A percentile compares a stretch with the other conserved stretches of the same genome.
Conservation (phyloP, 2,888 invertebrate genomes). For the Lucinisca nassula region DNA sequence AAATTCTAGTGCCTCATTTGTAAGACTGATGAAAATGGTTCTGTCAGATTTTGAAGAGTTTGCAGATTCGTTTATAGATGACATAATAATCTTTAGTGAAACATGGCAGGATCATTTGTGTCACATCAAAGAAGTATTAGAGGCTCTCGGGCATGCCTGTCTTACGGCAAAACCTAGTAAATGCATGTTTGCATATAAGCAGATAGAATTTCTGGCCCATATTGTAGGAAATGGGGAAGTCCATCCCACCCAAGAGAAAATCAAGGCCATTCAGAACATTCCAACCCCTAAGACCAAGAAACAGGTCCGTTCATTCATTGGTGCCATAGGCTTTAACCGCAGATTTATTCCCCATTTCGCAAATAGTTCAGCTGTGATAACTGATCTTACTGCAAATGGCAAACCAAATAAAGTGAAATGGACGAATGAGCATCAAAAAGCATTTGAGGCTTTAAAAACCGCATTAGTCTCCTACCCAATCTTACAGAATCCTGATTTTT, state of each 20-base stretch:
- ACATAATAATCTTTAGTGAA: slow-evolving; percentile 13
- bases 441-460: slow-evolving; percentile 47
- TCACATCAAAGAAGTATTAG: neutral
- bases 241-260: slow-evolving; percentile 20
- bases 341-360: slow-evolving; percentile 57
- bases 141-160: neutral
- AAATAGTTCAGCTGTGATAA: slow-evolving; percentile 38
- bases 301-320: slow-evolving; percentile 51
- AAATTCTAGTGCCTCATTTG: slow-evolving; percentile 11
- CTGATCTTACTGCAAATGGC: slow-evolving; percentile 35
- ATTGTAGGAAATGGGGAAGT: slow-evolving; percentile 5
- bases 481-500: slow-evolving; percentile 67
- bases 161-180: slow-evolving; percentile 5
- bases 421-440: slow-evolving; percentile 31
- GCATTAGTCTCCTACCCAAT: slow-evolving; percentile 46
- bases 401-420: slow-evolving; percentile 48
- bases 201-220: neutral
- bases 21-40: neutral
- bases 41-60: neutral
- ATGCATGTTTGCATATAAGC: neutral
- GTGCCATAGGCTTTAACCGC: slow-evolving; percentile 47
- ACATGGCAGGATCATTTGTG: neutral
- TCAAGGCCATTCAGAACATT: slow-evolving; percentile 26
- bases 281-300: slow-evolving; percentile 23
- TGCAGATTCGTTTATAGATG: neutral